These are phyloP conservation scores for Scaptodrosophila lebanonensis DNA, from an alignment of 1,140 invertebrate species.

Conservation along the genomic window DNA sequence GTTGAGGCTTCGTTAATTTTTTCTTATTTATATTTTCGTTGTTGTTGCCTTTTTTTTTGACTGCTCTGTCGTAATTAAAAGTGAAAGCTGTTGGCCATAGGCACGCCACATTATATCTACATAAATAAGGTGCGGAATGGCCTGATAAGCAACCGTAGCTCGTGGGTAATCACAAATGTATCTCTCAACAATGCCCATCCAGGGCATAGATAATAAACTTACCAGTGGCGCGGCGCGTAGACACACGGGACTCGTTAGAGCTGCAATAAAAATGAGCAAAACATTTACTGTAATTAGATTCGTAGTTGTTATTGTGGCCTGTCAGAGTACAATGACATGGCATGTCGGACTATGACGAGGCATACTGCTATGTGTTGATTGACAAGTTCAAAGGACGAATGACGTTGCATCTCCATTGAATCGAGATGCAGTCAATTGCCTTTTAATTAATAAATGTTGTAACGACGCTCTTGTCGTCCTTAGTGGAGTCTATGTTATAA, in stretches of 20 bases:
- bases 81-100: slow-evolving; percentile 31
- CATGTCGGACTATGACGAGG: too few species aligned
- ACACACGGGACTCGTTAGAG: slow-evolving; percentile 60
- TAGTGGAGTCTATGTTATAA: too few species aligned
- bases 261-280: slow-evolving; percentile 52
- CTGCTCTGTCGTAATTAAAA: slow-evolving; percentile 53
- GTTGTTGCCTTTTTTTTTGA: not conserved
- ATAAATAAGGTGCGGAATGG: slow-evolving; percentile 7
- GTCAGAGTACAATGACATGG: too few species aligned
- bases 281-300: slow-evolving; percentile 64
- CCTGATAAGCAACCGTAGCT: slow-evolving; percentile 38
- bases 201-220: slow-evolving; percentile 49
- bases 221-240: not conserved
- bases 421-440: too few species aligned
- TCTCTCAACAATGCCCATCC: slow-evolving; percentile 22
- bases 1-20: too few species aligned
- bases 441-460: too few species aligned
- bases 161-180: slow-evolving; percentile 61
- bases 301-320: too few species aligned
- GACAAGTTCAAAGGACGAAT: too few species aligned
- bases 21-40: too few species aligned
- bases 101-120: not conserved
- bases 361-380: too few species aligned
- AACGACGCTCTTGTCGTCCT: too few species aligned
- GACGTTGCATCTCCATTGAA: too few species aligned